Percentiles rank a stretch among this genome's conserved stretches.
These are phyloP conservation scores for Gopherus flavomarginatus DNA, from an alignment of 2,113 vertebrate species.

Conservation along the genomic window DNA sequence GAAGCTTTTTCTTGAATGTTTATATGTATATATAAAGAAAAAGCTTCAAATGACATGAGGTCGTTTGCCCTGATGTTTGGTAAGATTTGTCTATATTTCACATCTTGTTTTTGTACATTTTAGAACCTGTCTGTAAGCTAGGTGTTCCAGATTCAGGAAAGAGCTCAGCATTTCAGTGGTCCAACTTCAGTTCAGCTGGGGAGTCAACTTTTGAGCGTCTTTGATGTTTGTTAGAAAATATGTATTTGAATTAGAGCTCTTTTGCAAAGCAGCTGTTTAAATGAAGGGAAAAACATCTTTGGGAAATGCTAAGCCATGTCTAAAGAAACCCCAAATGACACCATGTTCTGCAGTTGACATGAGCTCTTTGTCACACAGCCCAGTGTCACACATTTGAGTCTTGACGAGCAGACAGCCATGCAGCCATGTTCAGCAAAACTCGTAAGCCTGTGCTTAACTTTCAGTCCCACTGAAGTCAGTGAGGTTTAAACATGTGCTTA, in stretches of 20 bases:
- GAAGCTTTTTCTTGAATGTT: not conserved
- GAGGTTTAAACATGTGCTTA: fast-evolving
- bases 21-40: not conserved
- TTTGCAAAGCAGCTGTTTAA: not conserved
- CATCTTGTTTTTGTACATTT: not conserved
- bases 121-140: not conserved
- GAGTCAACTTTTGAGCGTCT: fast-evolving
- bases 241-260: not conserved
- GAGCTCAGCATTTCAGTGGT: not conserved
- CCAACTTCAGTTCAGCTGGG: not conserved
- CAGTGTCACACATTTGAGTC: not conserved
- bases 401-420: not conserved
- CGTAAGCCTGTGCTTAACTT: not conserved
- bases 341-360: not conserved
- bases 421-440: not conserved
- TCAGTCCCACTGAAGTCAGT: not conserved
- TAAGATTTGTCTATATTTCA: not conserved
- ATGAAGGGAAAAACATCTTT: not conserved
- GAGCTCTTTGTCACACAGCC: not conserved
- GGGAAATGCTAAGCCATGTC: not conserved
- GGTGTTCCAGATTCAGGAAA: not conserved
- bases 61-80: too few relatives aligned
- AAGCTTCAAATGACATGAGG: too few relatives aligned
- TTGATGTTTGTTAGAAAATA: not conserved
- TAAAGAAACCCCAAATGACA: not conserved